phyloP scores from a whole-genome alignment of 2,888 invertebrate genomes.

The Hypercompe scribonia region DNA sequence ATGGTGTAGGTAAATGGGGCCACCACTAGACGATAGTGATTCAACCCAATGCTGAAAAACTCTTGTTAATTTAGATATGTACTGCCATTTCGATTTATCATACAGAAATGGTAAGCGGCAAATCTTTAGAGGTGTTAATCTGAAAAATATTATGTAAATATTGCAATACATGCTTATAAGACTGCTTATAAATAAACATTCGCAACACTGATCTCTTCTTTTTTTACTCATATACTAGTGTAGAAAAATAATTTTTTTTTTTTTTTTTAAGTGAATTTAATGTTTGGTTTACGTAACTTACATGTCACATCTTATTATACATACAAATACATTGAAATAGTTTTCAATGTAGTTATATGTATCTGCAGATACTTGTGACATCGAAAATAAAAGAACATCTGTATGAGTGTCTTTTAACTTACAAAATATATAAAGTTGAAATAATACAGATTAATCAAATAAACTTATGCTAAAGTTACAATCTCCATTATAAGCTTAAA shows the following conservation, averaged over 20 bases:
- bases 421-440: too few species aligned
- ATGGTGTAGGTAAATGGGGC: slow-evolving; percentile 27
- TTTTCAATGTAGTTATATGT: too few species aligned
- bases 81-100: slow-evolving; percentile 74
- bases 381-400: too few species aligned
- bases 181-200: slow-evolving; percentile 63
- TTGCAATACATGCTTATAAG: slow-evolving; percentile 58
- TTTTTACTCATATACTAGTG: slow-evolving; percentile 12
- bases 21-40: slow-evolving; percentile 43
- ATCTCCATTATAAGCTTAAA: neutral
- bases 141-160: slow-evolving; percentile 63
- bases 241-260: neutral
- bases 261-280: neutral
- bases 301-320: neutral
- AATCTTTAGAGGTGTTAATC: slow-evolving; percentile 66
- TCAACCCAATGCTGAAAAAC: slow-evolving; percentile 41
- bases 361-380: too few species aligned
- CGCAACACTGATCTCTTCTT: slow-evolving; percentile 50
- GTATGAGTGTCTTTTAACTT: too few species aligned
- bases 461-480: too few species aligned
- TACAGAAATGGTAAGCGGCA: slow-evolving; percentile 79
- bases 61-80: slow-evolving; percentile 62
- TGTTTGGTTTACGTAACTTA: neutral
- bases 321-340: too few species aligned
- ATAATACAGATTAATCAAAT: too few species aligned